These are phyloP conservation scores for Drosophila differens DNA, from an alignment of 2,888 invertebrate genomes.

Conservation along the genomic window DNA sequence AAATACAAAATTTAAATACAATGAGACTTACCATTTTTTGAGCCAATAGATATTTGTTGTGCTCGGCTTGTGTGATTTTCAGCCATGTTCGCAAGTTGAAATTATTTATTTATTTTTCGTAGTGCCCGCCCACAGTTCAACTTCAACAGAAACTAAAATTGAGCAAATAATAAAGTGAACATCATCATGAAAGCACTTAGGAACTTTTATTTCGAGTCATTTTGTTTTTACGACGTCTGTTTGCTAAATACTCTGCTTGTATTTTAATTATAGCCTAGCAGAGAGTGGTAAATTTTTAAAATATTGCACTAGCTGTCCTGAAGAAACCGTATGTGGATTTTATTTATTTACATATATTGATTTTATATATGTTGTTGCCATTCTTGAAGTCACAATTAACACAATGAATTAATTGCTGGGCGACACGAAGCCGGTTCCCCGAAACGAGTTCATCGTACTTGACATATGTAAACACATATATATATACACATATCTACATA, in stretches of 20 bases:
- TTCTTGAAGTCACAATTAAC: too few species aligned
- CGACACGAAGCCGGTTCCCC: neutral
- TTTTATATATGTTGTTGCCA: neutral
- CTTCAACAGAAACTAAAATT: neutral
- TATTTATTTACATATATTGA: neutral
- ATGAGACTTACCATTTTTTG: slow-evolving; percentile 22
- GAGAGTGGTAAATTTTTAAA: neutral
- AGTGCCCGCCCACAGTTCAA: too few species aligned
- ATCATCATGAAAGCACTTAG: neutral
- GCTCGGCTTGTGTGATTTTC: slow-evolving; percentile 2
- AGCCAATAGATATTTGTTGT: neutral
- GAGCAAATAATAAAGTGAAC: neutral
- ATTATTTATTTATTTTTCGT: neutral
- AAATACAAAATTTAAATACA: neutral
- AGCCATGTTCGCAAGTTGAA: slow-evolving; percentile 21
- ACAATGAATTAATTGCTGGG: neutral
- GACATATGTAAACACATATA: neutral
- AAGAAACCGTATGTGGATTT: neutral
- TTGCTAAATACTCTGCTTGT: neutral
- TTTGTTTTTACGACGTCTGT: neutral
- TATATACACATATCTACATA: neutral
- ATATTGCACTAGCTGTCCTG: neutral
- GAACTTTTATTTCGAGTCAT: neutral
- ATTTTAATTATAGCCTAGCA: neutral
- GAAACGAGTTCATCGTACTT: slow-evolving; percentile 7